Evolutionary conservation across 2,797 vertebrate genomes (phyloP), one percentile per base, ranked within the genome.

Genomic region (Sarcophilus harrisii): DNA sequence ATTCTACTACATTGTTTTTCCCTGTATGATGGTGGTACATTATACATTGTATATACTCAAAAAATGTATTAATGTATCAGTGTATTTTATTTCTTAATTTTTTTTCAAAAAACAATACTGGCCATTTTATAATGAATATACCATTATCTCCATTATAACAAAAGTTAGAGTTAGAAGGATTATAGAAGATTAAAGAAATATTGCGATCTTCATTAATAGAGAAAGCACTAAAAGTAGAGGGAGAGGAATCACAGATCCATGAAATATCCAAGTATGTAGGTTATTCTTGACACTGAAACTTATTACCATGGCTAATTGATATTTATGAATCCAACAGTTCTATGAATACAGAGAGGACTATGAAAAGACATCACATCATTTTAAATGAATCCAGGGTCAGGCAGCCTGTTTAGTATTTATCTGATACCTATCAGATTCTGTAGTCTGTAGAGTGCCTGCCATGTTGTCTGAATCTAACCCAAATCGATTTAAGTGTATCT

Each of bases 241-340:
- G 30, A 81, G 24, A 45, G 45, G 18, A 66, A 66, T 45, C 73
- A 45, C 73, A 81, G 18, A 81, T 81, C 21, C 8, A 27, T 81
- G 21, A 81, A 81, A 81, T 81, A 81, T 9, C 21, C 21, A 81
- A 81, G 16, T 14, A 81, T 4, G 38, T 81, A 38, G 9, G 38
- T 73, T 81, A 6, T 45, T 27, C 21, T 10, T 81, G 38, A 81
- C 38, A n/a, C 3, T 45, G 73, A 81, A 81, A 81, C 38, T 73
- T 58, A 32, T 57, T 90, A 93, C 49, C 10, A 4, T 57, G 91
- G n/a, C 27, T 90, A 91, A 60, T 0, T 57, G 45, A 94, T 59
- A 93, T 92, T 94, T 94, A 97, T 90, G 94, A 94, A 28, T 2
- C 6, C 90, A 73, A 29, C 45, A 81, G 73, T 91, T 8, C 14